phyloP scores from a whole-genome alignment of 2,113 vertebrate species.

The Toxostoma redivivum region DNA sequence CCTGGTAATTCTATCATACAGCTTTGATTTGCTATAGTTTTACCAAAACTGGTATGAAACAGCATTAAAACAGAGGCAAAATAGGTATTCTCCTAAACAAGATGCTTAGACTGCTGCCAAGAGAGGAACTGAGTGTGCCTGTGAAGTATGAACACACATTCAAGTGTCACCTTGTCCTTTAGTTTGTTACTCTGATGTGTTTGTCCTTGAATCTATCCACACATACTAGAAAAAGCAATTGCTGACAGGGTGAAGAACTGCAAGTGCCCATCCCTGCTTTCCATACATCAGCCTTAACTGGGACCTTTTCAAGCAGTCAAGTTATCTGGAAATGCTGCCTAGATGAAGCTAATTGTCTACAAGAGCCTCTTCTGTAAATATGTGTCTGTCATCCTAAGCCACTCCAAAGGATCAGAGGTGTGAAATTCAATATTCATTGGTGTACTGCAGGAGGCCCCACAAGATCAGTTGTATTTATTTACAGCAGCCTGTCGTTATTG shows the following conservation, averaged over 20 bases:
- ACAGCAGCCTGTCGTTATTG: background rate
- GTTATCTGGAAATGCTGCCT: background rate
- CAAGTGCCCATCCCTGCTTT: background rate
- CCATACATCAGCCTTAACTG: background rate
- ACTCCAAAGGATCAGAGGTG: background rate
- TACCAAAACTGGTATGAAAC: background rate
- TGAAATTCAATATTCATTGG: background rate
- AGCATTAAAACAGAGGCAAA: background rate
- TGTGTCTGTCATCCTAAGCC: background rate
- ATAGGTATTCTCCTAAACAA: background rate
- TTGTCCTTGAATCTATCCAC: background rate
- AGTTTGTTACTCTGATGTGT: background rate
- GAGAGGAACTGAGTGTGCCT: background rate
- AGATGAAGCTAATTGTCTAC: background rate
- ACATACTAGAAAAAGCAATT: background rate
- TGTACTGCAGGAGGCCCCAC: background rate
- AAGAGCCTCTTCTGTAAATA: constrained; percentile 1
- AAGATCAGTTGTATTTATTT: background rate
- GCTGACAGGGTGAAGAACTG: background rate
- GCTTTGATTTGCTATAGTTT: background rate
- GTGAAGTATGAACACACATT: background rate
- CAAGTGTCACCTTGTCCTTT: background rate
- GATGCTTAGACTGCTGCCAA: background rate
- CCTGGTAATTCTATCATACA: background rate
- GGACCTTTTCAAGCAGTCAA: background rate